Evolutionary conservation across 2,113 vertebrate species (phyloP).

Genomic region (Rhodinocichla rosea): DNA sequence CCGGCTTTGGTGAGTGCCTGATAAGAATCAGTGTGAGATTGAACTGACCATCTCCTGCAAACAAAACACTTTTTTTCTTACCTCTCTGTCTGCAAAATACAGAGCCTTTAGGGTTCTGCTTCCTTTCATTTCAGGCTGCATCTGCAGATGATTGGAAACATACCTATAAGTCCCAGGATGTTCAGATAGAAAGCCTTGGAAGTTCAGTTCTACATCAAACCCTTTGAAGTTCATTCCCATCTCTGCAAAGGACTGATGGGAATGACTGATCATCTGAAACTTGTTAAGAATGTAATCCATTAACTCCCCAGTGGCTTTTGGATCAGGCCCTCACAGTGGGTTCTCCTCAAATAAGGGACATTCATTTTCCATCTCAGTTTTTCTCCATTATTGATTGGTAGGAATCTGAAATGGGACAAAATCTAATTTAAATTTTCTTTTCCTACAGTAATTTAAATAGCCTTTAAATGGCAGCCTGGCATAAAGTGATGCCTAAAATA

Average conservation of each 20-base stretch:
- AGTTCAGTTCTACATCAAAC: conserved; percentile 24
- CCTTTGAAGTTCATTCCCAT: conserved; percentile 55
- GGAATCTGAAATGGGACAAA: not conserved
- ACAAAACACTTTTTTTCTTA: conserved; percentile 5
- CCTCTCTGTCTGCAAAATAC: conserved; percentile 2
- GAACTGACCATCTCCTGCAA: conserved; percentile 36
- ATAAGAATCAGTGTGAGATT: conserved; percentile 39
- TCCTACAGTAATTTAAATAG: not conserved
- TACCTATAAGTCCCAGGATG: conserved; percentile 47
- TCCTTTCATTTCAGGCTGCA: not conserved
- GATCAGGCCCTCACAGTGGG: not conserved
- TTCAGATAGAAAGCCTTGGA: conserved; percentile 37
- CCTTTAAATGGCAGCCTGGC: not conserved
- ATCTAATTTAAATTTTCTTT: not conserved
- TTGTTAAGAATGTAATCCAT: conserved; percentile 37
- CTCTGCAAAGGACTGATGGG: conserved; percentile 42
- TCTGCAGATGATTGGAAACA: conserved; percentile 63
- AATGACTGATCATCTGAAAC: conserved; percentile 55
- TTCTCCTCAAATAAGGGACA: not conserved
- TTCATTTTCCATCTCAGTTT: not conserved
- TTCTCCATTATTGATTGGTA: not conserved
- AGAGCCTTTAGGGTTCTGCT: not conserved
- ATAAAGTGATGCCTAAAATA: not conserved
- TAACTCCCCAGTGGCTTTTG: not conserved
- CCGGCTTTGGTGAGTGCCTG: not conserved